Evolutionary conservation across 2,113 vertebrate species (phyloP), one percentile per base, ranked within the genome.

Genomic region (Halichoeres trimaculatus): DNA sequence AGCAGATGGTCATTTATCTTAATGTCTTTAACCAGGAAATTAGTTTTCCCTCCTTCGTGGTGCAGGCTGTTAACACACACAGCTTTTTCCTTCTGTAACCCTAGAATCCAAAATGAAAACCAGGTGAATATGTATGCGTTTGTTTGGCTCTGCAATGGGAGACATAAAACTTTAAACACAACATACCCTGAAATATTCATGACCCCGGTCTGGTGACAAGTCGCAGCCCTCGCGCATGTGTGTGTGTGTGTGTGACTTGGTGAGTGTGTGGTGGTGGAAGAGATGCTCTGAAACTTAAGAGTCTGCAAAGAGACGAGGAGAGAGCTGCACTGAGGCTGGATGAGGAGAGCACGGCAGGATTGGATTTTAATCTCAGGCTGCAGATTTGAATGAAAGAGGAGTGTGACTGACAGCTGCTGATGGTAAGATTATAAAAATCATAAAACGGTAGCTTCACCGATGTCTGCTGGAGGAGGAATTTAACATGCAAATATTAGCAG

Each of bases 161-260:
- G 2, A 23, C 35, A 78, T 92, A 85, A 91, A 93, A 86, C 8
- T 87, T 92, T 89, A 70, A 92, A 76, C 56, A 11, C 50, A 26
- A 70, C 77, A 77, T 77, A 20, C 24, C 1, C 71, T 94, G 57
- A 92, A 94, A 90, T 90, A 93, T 93, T 93, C 2, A 94, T 83
- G 76, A 55, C 58, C 48, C 61, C 43, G 84, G 80, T 85, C 81
- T 91, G 89, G 80, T 90, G 92, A 87, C 81, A 70, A 62, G 52
- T 78, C 43, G 55, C 64, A 63, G 74, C 11, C 2, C 68, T 48
- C 22, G 56, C 61, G 60, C 10, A n/a, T 19, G 35, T 64, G 30
- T 24, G 55, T 7, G 55, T 20, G 61, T 52, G 52, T 11, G 70
- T 10, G 30, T 30, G 30, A n/a, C n/a, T n/a, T n/a, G 4, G 54